A percentile compares a stretch with the other conserved stretches of the same genome.
Conservation (phyloP, 2,113 vertebrate species). For the Gila orcuttii region DNA sequence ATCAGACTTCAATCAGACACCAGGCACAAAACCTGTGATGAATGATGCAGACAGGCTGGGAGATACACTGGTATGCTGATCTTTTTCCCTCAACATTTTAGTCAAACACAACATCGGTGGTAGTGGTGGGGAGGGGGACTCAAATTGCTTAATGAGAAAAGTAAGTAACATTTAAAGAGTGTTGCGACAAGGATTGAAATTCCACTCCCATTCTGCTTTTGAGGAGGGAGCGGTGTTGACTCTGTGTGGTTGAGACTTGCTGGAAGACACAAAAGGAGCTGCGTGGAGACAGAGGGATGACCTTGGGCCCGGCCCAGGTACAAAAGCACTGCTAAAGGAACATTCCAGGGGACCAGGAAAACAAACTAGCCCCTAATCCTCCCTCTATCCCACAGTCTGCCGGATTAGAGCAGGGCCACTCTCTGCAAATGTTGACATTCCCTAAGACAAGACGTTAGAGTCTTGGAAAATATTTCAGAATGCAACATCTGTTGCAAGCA, state of each 20-base stretch:
- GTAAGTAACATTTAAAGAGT: constrained; percentile 54
- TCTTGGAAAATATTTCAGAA: constrained; percentile 54
- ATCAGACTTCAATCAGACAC: constrained; percentile 52
- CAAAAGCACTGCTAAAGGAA: constrained; percentile 48
- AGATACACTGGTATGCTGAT: constrained; percentile 48
- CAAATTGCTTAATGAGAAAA: constrained; percentile 58
- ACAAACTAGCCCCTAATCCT: constrained; percentile 57
- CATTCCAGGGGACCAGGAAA: constrained; percentile 57
- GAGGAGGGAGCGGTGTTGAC: constrained; percentile 54
- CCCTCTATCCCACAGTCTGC: constrained; percentile 47
- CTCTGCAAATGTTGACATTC: constrained; percentile 60
- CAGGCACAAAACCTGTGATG: constrained; percentile 46
- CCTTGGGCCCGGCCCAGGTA: constrained; percentile 50
- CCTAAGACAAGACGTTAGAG: constrained; percentile 35
- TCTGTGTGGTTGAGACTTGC: constrained; percentile 58
- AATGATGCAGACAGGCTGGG: constrained; percentile 49
- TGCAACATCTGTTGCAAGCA: constrained; percentile 33
- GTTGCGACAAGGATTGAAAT: constrained; percentile 58
- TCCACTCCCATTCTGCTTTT: constrained; percentile 49
- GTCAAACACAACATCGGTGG: constrained; percentile 35
- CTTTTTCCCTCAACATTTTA: constrained; percentile 37
- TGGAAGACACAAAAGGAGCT: constrained; percentile 51
- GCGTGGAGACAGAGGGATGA: constrained; percentile 49
- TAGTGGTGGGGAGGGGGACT: constrained; percentile 20
- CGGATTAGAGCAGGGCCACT: constrained; percentile 56